These are phyloP conservation scores for Entomobrya proxima DNA, from an alignment of 2,888 invertebrate species.

Conservation along the genomic window DNA sequence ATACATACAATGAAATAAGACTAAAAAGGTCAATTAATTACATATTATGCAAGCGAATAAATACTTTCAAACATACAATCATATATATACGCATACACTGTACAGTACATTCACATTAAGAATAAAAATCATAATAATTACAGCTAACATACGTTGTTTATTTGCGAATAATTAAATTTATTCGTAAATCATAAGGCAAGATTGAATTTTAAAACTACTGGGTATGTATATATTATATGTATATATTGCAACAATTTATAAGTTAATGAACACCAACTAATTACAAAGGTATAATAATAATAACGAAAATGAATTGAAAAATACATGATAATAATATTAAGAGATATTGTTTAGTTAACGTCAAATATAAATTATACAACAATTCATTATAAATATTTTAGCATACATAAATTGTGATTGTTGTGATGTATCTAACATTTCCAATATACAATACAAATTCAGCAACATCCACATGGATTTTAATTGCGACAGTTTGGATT, in stretches of 20 bases:
- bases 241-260: conserved; percentile 51
- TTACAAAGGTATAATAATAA: conserved; percentile 11
- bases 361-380: conserved; percentile 41
- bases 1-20: conserved; percentile 20
- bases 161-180: conserved; percentile 50
- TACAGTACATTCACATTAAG: not conserved
- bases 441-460: conserved; percentile 13
- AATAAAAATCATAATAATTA: conserved; percentile 34
- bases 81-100: conserved; percentile 22
- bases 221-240: not conserved
- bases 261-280: conserved; percentile 66
- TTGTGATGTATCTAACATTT: conserved; percentile 13
- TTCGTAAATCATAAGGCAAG: conserved; percentile 57
- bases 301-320: conserved; percentile 15
- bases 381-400: conserved; percentile 27
- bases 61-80: conserved; percentile 45
- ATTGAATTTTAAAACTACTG: conserved; percentile 49
- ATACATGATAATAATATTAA: not conserved
- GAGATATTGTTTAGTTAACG: not conserved
- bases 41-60: conserved; percentile 56
- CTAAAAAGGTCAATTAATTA: conserved; percentile 50
- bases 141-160: conserved; percentile 29
- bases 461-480: conserved; percentile 13
- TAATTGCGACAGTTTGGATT: conserved; percentile 58
- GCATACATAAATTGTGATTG: not conserved